A percentile compares a stretch with the other conserved stretches of the same genome.
phyloP scores from a whole-genome alignment of 2,797 vertebrate species.

The Columba guinea region DNA sequence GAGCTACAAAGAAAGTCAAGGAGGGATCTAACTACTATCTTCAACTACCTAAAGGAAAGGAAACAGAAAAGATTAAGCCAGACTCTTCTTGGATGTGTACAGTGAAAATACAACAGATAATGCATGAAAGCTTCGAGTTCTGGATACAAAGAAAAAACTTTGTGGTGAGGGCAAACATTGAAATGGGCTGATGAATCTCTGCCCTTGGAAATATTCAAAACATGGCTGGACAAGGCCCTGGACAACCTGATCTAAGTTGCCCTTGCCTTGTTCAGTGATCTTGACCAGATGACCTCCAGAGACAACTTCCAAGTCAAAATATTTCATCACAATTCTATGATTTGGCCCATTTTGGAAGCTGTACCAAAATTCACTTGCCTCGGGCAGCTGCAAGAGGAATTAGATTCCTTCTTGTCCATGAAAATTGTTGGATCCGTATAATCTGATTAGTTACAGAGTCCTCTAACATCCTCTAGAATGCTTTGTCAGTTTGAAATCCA shows the following conservation, averaged over 20 bases:
- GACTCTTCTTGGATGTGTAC: not conserved
- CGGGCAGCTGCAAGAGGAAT: not conserved
- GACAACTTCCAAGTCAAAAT: not conserved
- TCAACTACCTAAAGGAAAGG: not conserved
- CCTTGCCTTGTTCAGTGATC: rapidly evolving
- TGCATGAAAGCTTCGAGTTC: not conserved
- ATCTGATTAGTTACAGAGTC: not conserved
- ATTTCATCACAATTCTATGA: not conserved
- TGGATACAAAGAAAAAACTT: not conserved
- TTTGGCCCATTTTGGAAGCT: not conserved
- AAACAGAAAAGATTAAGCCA: not conserved
- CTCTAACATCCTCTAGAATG: not conserved
- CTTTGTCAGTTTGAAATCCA: not conserved
- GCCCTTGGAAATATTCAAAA: not conserved
- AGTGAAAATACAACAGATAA: not conserved
- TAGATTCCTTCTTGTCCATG: not conserved
- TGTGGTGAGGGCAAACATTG: not conserved
- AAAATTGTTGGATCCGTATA: not conserved
- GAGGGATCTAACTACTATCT: not conserved
- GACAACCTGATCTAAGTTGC: not conserved
- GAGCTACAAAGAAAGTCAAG: not conserved
- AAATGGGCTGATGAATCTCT: not conserved
- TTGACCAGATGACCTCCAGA: not conserved
- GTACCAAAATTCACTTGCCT: not conserved
- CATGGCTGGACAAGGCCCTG: not conserved